A percentile compares a stretch with the other conserved stretches of the same genome.
These are phyloP conservation scores for Dysdera silvatica DNA, from an alignment of 1,140 invertebrate species.

Conservation along the genomic window DNA sequence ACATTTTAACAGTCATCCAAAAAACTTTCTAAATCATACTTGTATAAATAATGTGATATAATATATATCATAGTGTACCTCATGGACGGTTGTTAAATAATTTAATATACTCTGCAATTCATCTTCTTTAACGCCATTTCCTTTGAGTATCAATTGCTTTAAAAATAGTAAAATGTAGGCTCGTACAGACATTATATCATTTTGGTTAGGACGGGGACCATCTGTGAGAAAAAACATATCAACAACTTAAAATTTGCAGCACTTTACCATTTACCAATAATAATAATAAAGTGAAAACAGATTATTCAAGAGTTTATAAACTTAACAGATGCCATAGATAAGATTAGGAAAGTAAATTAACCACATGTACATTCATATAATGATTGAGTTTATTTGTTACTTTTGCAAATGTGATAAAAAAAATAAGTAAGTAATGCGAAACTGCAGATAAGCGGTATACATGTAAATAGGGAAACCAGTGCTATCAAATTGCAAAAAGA, in stretches of 20 bases:
- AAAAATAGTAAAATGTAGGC: constrained; percentile 92
- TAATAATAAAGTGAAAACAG: too few relatives aligned
- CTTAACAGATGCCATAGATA: too few relatives aligned
- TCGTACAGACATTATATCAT: constrained; percentile 86
- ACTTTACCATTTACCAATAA: background rate
- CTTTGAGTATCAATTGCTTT: constrained; percentile 93
- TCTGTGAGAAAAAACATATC: constrained; percentile 54
- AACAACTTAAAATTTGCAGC: background rate
- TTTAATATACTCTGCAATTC: constrained; percentile 97
- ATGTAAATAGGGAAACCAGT: too few relatives aligned
- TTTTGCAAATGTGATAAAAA: background rate
- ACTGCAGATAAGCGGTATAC: too few relatives aligned
- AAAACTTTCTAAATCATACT: too few relatives aligned
- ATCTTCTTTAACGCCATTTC: constrained; percentile 93
- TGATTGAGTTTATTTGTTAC: background rate
- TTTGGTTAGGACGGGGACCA: constrained; percentile 82
- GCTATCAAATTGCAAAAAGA: too few relatives aligned
- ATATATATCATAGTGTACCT: constrained; percentile 53
- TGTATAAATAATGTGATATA: too few relatives aligned
- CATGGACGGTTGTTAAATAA: constrained; percentile 92
- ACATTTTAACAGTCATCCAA: too few relatives aligned
- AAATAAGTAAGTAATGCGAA: too few relatives aligned
- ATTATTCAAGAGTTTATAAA: too few relatives aligned
- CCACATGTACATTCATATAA: too few relatives aligned
- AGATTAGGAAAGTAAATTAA: too few relatives aligned